Evolutionary conservation across 1,140 invertebrate genomes (phyloP).

Genomic region (Aphaenogaster floridana): DNA sequence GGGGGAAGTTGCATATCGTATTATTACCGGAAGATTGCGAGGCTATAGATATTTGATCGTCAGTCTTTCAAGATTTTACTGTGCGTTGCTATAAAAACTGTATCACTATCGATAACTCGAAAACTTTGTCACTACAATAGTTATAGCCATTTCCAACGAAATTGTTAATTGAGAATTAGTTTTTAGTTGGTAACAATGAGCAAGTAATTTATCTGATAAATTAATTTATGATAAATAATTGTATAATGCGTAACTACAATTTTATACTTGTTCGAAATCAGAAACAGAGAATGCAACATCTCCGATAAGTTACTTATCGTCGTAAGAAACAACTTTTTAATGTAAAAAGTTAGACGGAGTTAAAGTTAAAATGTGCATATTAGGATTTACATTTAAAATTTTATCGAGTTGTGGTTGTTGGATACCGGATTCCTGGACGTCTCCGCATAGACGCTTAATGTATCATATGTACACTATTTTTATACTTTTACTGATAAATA

Average conservation of each 20-base stretch:
- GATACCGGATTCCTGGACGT: slow-evolving; percentile 34
- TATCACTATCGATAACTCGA: background rate
- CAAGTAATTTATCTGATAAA: background rate
- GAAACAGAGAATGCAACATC: background rate
- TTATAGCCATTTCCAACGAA: background rate
- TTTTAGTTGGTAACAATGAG: background rate
- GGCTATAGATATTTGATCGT: slow-evolving; percentile 29
- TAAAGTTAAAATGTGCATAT: slow-evolving; percentile 29
- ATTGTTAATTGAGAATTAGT: slow-evolving; percentile 19
- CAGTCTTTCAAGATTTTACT: slow-evolving; percentile 18
- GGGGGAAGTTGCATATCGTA: background rate
- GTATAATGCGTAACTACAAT: background rate
- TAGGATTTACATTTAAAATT: slow-evolving; percentile 34
- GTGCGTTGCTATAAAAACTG: background rate
- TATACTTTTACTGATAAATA: slow-evolving; percentile 22
- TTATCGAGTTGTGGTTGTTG: slow-evolving; percentile 58
- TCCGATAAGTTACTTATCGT: background rate
- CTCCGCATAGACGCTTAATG: background rate
- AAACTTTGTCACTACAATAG: background rate
- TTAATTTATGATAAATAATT: slow-evolving; percentile 23
- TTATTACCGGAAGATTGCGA: background rate
- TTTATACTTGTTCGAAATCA: background rate
- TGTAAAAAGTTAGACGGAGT: background rate
- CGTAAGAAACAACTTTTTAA: background rate
- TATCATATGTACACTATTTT: slow-evolving; percentile 42